Percentiles rank a stretch among this genome's conserved stretches.
Evolutionary conservation across 2,888 invertebrate species (phyloP).

Genomic region (Latheticus oryzae): DNA sequence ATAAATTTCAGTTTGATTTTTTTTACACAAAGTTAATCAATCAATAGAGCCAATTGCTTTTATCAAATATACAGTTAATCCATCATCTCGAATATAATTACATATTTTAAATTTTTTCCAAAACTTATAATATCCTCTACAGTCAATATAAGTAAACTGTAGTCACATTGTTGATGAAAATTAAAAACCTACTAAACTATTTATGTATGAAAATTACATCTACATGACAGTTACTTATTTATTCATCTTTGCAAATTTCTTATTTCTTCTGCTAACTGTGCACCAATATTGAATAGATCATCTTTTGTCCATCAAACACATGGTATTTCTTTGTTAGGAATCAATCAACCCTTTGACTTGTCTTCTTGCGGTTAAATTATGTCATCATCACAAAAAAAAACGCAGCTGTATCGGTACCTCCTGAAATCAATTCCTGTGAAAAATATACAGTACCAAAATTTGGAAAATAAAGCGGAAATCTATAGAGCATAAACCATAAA

Average conservation of each 20-base stretch:
- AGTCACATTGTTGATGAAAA: constrained; percentile 21
- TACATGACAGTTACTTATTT: constrained; percentile 31
- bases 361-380: neutral
- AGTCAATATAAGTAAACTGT: constrained; percentile 32
- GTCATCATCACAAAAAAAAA: constrained; percentile 2
- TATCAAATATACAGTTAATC: constrained; percentile 26
- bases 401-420: neutral
- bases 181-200: constrained; percentile 31
- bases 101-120: constrained; percentile 23
- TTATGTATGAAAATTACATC: constrained; percentile 28
- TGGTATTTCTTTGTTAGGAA: constrained; percentile 7
- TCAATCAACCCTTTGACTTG: constrained; percentile 20
- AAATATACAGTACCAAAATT: constrained; percentile 1
- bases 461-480: constrained; percentile 3
- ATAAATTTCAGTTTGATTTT: too few relatives aligned
- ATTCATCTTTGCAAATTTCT: constrained; percentile 20
- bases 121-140: constrained; percentile 5
- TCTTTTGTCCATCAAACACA: constrained; percentile 21
- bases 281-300: constrained; percentile 16
- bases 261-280: constrained; percentile 21
- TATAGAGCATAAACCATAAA: constrained; percentile 10
- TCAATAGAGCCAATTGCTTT: too few relatives aligned
- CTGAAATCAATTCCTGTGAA: neutral
- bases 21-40: too few relatives aligned
- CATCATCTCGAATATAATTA: constrained; percentile 17